Evolutionary conservation across 2,113 vertebrate genomes (phyloP), one percentile per base, ranked within the genome.

Genomic region (Numenius arquata): DNA sequence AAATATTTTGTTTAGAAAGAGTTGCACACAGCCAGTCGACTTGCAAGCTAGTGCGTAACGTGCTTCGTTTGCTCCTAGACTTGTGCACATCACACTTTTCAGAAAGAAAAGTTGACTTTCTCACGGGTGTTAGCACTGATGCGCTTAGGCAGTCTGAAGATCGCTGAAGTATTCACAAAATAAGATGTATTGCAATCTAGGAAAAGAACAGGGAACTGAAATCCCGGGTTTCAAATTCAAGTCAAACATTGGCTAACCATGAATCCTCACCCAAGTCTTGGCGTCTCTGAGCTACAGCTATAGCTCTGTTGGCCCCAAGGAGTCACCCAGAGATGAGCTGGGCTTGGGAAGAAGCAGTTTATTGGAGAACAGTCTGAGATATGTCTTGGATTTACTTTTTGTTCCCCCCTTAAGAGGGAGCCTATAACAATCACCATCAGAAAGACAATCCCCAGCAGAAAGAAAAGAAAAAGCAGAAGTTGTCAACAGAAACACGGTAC

Each of bases 301-400:
- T 0, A 48, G 41, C 30, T 67, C 19, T 21, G 3, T 8, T 15
- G 16, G 27, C 36, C 15, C 27, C 12, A 23, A 67, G 36, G 20
- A n/a, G 21, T 15, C 23, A 17, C 16, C 17, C 29, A 27, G 50
- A 41, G 30, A 15, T 10, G 38, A 70, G 38, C 38, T 75, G 84
- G 62, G 26, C 48, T 68, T 32, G 38, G 21, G 9, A 25, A 74
- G 23, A 30, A 26, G 26, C 26, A 34, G n/a, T 32, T 70, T 25
- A 43, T 5, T n/a, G 61, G 27, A 38, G 32, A 56, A 11, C 22
- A 45, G 11, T 7, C 15, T 23, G 23, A 67, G 32, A 34, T 6
- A 6, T 0, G 0, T 11, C 65, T 61, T 29, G 50, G 8, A 34
- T 41, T 9, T 14, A 29, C 25, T 11, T 6, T 5, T 5, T 4